These are phyloP conservation scores for Plagodis pulveraria DNA, from an alignment of 2,888 invertebrate species.

Conservation along the genomic window DNA sequence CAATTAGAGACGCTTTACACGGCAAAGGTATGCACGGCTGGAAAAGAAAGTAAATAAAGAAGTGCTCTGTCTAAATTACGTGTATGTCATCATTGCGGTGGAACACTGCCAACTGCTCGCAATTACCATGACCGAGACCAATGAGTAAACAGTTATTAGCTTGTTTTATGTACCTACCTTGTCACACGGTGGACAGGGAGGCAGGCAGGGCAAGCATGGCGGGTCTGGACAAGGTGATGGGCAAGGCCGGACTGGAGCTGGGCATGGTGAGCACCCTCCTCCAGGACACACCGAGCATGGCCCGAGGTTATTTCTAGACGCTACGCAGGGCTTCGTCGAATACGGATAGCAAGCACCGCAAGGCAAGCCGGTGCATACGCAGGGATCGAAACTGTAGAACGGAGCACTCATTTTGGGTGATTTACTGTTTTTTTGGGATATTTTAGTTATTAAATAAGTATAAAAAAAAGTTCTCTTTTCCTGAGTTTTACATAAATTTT, in stretches of 20 bases:
- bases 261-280: constrained; percentile 76
- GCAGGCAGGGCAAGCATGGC: constrained; percentile 67
- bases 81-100: constrained; percentile 7
- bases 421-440: constrained; percentile 44
- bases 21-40: constrained; percentile 59
- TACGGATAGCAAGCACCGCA: constrained; percentile 77
- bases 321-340: constrained; percentile 68
- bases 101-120: constrained; percentile 14
- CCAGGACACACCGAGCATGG: constrained; percentile 75
- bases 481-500: too few relatives aligned
- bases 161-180: constrained; percentile 43
- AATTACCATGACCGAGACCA: constrained; percentile 22
- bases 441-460: too few relatives aligned
- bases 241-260: constrained; percentile 74
- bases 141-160: constrained; percentile 12
- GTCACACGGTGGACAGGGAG: constrained; percentile 74
- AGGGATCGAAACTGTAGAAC: constrained; percentile 76
- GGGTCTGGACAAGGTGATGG: constrained; percentile 62
- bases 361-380: constrained; percentile 67
- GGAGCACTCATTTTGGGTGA: constrained; percentile 72
- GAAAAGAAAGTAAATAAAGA: constrained; percentile 24
- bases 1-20: constrained; percentile 52
- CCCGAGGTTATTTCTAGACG: constrained; percentile 64
- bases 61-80: constrained; percentile 3
- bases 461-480: too few relatives aligned